A percentile compares a stretch with the other conserved stretches of the same genome.
Evolutionary conservation across 2,888 invertebrate species (phyloP).

Genomic region (Cremastinae sp.): DNA sequence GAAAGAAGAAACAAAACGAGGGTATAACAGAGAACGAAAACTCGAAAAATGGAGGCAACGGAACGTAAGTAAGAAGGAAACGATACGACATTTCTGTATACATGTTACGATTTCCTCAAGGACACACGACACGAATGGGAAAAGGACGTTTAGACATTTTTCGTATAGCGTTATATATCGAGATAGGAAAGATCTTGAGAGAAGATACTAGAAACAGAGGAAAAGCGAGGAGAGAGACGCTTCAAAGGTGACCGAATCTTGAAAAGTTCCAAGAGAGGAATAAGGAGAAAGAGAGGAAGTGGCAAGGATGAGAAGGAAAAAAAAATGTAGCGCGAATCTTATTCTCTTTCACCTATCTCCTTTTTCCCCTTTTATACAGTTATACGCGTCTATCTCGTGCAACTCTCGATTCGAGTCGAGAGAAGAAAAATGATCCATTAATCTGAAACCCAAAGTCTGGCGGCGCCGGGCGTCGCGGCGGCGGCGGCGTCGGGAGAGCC

Average conservation of each 20-base stretch:
- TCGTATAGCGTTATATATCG: conserved; percentile 22
- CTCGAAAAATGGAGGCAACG: no score
- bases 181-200: conserved; percentile 21
- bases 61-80: neutral
- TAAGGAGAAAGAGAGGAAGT: conserved; percentile 30
- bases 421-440: conserved; percentile 91
- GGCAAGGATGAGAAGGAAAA: conserved; percentile 24
- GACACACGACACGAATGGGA: conserved; percentile 9
- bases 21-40: no score
- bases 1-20: neutral
- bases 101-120: conserved; percentile 6
- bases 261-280: conserved; percentile 46
- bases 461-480: conserved; percentile 84
- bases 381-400: conserved; percentile 41
- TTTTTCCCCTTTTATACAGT: conserved; percentile 14
- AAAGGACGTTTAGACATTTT: conserved; percentile 6
- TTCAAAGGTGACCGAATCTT: conserved; percentile 46
- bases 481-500: conserved; percentile 70
- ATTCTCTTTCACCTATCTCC: conserved; percentile 47
- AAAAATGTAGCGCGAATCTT: conserved; percentile 54
- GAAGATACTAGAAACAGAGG: no score
- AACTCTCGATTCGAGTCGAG: conserved; percentile 73
- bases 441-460: conserved; percentile 90
- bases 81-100: neutral
- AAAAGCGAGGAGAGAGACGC: conserved; percentile 31